A percentile compares a stretch with the other conserved stretches of the same genome.
Evolutionary conservation across 2,888 invertebrate genomes (phyloP).

Genomic region (Glaucopsyche alexis): DNA sequence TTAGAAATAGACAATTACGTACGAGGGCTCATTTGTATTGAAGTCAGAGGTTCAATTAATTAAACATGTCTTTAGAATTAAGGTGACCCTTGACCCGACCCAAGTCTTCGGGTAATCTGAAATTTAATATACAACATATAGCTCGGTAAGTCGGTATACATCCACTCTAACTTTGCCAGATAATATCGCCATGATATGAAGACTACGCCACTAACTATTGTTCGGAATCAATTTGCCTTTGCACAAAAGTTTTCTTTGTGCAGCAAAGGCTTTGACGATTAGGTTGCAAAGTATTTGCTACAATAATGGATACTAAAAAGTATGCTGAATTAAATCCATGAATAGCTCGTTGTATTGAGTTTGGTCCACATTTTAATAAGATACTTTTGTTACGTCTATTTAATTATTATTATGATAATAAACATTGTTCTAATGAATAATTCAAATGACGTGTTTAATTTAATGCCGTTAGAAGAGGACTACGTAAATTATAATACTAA

Average conservation of each 20-base stretch:
- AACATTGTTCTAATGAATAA: neutral
- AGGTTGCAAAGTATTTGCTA: constrained; percentile 47
- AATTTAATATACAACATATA: constrained; percentile 19
- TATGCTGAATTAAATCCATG: constrained; percentile 40
- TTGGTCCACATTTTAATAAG: neutral
- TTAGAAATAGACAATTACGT: constrained; percentile 17
- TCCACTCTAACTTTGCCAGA: constrained; percentile 15
- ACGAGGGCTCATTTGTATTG: constrained; percentile 20
- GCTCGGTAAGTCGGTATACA: neutral
- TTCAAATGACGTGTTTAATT: too few relatives aligned
- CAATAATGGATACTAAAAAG: constrained; percentile 44
- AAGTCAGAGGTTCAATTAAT: constrained; percentile 24
- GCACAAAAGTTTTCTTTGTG: constrained; percentile 47
- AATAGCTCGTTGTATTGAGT: constrained; percentile 20
- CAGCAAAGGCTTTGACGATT: constrained; percentile 45
- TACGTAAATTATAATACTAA: too few relatives aligned
- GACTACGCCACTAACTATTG: constrained; percentile 43
- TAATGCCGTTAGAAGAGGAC: too few relatives aligned
- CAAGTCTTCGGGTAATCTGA: constrained; percentile 21
- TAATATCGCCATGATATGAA: constrained; percentile 9
- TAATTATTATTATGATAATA: neutral
- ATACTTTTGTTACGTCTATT: neutral
- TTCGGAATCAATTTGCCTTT: constrained; percentile 49
- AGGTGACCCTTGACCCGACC: constrained; percentile 19
- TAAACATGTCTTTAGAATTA: constrained; percentile 19